Percentiles rank a stretch among this genome's conserved stretches.
Evolutionary conservation across 2,113 vertebrate genomes (phyloP).

Genomic region (Poicephalus gulielmi): DNA sequence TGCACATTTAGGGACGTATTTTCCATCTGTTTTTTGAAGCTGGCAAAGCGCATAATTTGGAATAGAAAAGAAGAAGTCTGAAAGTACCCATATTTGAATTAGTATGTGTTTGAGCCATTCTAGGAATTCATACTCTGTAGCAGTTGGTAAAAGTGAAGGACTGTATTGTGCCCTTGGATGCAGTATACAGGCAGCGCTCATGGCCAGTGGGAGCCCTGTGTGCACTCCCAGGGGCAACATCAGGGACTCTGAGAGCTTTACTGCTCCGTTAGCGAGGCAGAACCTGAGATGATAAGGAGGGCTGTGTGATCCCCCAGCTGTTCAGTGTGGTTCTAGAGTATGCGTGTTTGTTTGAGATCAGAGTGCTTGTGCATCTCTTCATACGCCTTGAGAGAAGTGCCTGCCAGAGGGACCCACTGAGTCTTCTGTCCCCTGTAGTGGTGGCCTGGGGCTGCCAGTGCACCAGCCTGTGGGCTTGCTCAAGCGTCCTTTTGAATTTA

Average conservation of each 20-base stretch:
- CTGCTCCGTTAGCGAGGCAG: neutral
- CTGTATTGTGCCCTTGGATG: slow-evolving; percentile 14
- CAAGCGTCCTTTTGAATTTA: neutral
- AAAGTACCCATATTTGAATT: slow-evolving; percentile 48
- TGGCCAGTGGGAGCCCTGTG: neutral
- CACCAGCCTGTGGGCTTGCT: neutral
- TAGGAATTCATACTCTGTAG: slow-evolving; percentile 33
- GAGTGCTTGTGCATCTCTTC: neutral
- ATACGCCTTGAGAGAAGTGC: neutral
- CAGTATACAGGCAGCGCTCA: neutral
- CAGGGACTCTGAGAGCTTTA: neutral
- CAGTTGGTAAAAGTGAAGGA: slow-evolving; percentile 11
- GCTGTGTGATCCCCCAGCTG: neutral
- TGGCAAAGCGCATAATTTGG: slow-evolving; percentile 59
- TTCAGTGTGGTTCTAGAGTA: accelerated
- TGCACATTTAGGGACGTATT: slow-evolving; percentile 58
- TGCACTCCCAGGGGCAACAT: neutral
- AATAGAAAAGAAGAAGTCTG: slow-evolving; percentile 53
- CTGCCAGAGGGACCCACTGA: neutral
- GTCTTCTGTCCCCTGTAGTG: neutral
- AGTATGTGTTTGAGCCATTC: slow-evolving; percentile 24
- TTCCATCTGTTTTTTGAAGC: slow-evolving; percentile 67
- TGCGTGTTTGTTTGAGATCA: neutral
- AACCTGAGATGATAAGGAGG: neutral
- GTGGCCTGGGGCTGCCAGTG: neutral